Percentiles rank a stretch among this genome's conserved stretches.
Conservation (phyloP, 1,140 invertebrate genomes). For the Stegodyphus dumicola region DNA sequence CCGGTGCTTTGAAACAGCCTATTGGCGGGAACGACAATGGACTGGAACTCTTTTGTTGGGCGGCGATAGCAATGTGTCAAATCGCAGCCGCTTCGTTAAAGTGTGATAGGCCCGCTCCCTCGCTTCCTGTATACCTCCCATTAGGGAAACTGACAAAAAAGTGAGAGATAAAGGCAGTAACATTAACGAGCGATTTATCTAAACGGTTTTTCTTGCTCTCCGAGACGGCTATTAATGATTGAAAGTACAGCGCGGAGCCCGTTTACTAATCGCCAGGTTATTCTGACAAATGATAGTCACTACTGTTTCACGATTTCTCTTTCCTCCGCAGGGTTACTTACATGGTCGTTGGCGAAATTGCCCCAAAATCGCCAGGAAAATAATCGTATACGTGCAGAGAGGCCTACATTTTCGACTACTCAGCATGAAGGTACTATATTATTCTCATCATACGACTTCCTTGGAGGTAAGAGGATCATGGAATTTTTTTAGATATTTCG, state of each 20-base stretch:
- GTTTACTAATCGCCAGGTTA: conserved; percentile 41
- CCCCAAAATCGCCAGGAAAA: too few species aligned
- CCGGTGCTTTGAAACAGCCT: background rate
- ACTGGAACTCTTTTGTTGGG: background rate
- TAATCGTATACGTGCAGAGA: too few species aligned
- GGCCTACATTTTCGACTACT: too few species aligned
- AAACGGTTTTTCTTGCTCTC: conserved; percentile 53
- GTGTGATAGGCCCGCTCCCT: conserved; percentile 33
- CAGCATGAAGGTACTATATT: too few species aligned
- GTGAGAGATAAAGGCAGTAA: conserved; percentile 46
- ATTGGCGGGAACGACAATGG: background rate
- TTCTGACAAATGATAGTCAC: conserved; percentile 36
- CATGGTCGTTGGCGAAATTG: too few species aligned
- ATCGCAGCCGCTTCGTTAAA: conserved; percentile 32
- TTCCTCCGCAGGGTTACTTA: background rate
- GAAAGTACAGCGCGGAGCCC: background rate
- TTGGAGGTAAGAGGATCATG: too few species aligned
- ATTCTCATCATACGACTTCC: too few species aligned
- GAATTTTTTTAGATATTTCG: too few species aligned
- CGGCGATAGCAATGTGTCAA: background rate
- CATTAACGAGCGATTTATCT: conserved; percentile 59
- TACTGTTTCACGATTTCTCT: background rate
- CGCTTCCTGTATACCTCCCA: conserved; percentile 43
- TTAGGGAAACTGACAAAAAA: conserved; percentile 42
- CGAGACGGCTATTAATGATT: conserved; percentile 28